Conservation (phyloP, 2,797 vertebrate species). For the Neosalanx taihuensis region DNA sequence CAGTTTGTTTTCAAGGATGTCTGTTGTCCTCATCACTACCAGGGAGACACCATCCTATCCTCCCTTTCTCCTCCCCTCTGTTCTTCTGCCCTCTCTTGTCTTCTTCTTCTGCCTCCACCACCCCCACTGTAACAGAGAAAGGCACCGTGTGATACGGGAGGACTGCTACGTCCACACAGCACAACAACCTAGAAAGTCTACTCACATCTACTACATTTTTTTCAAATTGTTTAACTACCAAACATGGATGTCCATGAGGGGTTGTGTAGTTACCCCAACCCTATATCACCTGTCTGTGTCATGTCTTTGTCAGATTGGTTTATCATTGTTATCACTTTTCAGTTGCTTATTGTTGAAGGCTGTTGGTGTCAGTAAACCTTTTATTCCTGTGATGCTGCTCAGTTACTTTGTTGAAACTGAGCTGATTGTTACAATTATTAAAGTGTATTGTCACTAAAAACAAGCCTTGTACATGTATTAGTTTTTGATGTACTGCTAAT, state of each 20-base stretch:
- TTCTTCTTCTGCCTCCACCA: constrained; percentile 41
- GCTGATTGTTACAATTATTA: constrained; percentile 77
- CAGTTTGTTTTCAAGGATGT: constrained; percentile 67
- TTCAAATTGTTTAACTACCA: constrained; percentile 32
- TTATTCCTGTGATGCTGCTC: constrained; percentile 65
- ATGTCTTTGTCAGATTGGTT: constrained; percentile 33
- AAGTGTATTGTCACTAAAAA: constrained; percentile 77
- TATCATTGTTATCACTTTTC: constrained; percentile 37
- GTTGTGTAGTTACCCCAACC: constrained; percentile 27
- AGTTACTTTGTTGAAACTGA: constrained; percentile 55
- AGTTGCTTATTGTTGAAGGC: constrained; percentile 60
- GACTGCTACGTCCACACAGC: constrained; percentile 52
- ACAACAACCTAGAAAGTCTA: constrained; percentile 55
- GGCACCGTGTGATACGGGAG: constrained; percentile 53
- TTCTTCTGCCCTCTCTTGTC: constrained; percentile 17
- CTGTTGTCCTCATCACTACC: constrained; percentile 65
- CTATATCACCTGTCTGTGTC: constrained; percentile 18
- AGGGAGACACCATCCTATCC: constrained; percentile 56
- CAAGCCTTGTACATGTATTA: constrained; percentile 79
- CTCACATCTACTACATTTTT: constrained; percentile 48
- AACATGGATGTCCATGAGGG: constrained; percentile 44
- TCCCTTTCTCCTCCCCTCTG: neutral
- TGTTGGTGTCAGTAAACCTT: constrained; percentile 65
- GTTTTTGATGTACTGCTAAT: constrained; percentile 76
- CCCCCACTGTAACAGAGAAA: constrained; percentile 27